A percentile compares a stretch with the other conserved stretches of the same genome.
Evolutionary conservation across 2,888 invertebrate species (phyloP).

Genomic region (Dicranocentrus wangi): DNA sequence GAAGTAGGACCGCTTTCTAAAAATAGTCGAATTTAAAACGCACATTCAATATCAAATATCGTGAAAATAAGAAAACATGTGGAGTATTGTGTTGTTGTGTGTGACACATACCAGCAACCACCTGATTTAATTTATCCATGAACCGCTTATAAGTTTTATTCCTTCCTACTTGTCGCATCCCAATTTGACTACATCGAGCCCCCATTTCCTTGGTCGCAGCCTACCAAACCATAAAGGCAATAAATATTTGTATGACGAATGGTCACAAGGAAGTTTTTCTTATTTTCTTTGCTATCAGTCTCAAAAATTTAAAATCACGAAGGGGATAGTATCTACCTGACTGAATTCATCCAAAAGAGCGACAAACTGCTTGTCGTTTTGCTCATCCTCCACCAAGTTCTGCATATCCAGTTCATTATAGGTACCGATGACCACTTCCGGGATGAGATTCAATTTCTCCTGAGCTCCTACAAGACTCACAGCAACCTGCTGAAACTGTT

Average conservation of each 20-base stretch:
- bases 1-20: neutral
- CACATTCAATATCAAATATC: neutral
- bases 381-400: neutral
- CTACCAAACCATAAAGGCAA: neutral
- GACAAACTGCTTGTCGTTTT: conserved; percentile 14
- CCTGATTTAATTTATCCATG: conserved; percentile 2
- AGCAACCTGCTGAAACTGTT: neutral
- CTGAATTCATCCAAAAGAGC: neutral
- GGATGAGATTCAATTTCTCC: neutral
- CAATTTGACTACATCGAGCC: neutral
- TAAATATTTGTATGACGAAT: neutral
- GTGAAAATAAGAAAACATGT: neutral
- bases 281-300: too few species aligned
- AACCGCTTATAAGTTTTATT: neutral
- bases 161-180: neutral
- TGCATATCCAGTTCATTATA: conserved; percentile 13
- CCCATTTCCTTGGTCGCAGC: neutral
- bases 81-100: neutral
- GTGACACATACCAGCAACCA: neutral
- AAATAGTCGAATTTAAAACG: neutral
- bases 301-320: neutral
- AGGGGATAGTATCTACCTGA: conserved; percentile 17
- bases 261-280: neutral
- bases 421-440: neutral
- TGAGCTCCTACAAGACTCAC: neutral